A percentile compares a stretch with the other conserved stretches of the same genome.
Evolutionary conservation across 2,888 invertebrate species (phyloP).

Genomic region (Uropetala carovei): DNA sequence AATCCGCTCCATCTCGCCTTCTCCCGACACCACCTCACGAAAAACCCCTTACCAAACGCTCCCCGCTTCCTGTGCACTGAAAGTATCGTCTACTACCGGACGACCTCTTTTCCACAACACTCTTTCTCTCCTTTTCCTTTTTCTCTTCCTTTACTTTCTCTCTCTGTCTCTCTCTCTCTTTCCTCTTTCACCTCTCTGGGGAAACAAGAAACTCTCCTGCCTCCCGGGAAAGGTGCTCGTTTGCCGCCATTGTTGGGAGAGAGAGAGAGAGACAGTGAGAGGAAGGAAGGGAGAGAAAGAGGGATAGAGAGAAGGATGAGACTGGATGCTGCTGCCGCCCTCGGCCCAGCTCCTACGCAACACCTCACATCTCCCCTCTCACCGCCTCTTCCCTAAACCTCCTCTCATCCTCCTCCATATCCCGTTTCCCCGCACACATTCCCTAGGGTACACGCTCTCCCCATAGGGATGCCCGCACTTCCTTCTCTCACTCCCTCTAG

Average conservation of each 20-base stretch:
- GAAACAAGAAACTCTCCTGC: conserved; percentile 44
- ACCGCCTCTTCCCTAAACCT: not conserved
- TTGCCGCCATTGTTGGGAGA: conserved; percentile 53
- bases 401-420: not conserved
- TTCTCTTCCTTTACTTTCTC: not conserved
- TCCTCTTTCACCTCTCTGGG: not conserved
- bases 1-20: not conserved
- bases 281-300: conserved; percentile 34
- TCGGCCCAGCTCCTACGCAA: not conserved
- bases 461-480: conserved; percentile 34
- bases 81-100: not conserved
- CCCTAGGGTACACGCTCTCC: conserved; percentile 27
- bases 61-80: not conserved
- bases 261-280: not conserved
- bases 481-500: not conserved
- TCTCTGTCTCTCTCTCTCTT: not conserved
- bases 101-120: not conserved
- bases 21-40: not conserved
- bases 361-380: not conserved
- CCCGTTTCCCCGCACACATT: conserved; percentile 2
- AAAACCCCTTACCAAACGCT: conserved; percentile 29
- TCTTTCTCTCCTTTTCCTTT: not conserved
- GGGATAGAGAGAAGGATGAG: conserved; percentile 50
- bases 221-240: conserved; percentile 63
- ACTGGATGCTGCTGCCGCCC: conserved; percentile 43